These are phyloP conservation scores for Tangachromis dhanisi DNA, from an alignment of 2,113 vertebrate species.

Conservation along the genomic window DNA sequence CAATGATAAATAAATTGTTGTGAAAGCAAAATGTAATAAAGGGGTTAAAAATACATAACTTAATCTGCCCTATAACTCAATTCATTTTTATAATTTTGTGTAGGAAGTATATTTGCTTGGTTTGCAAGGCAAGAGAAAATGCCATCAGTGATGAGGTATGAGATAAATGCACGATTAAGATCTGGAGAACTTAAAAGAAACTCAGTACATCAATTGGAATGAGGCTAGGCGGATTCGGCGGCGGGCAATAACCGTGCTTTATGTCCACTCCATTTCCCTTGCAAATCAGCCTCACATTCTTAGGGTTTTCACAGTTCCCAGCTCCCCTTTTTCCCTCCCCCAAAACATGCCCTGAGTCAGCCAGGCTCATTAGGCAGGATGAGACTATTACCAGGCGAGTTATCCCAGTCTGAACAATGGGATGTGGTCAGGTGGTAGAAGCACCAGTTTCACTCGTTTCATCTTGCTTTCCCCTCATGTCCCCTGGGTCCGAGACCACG, in stretches of 20 bases:
- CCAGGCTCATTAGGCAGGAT: slow-evolving; percentile 63
- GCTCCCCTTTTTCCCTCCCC: slow-evolving; percentile 20
- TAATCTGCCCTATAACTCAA: background rate
- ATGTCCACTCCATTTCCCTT: slow-evolving; percentile 74
- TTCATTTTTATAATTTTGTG: background rate
- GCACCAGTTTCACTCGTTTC: slow-evolving; percentile 30
- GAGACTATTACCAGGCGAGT: slow-evolving; percentile 59
- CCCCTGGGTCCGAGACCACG: slow-evolving; percentile 4
- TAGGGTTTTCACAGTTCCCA: slow-evolving; percentile 24
- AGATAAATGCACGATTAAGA: background rate
- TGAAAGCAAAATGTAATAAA: background rate
- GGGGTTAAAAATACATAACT: background rate
- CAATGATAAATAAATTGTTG: background rate
- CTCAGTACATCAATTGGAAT: slow-evolving; percentile 3
- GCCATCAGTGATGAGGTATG: background rate
- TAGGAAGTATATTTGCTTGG: background rate
- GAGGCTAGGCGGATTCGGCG: slow-evolving; percentile 1
- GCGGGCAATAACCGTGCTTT: slow-evolving; percentile 49
- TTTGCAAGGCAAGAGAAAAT: background rate
- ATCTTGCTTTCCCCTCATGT: slow-evolving; percentile 2
- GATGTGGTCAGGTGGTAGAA: slow-evolving; percentile 49
- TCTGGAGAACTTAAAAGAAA: background rate
- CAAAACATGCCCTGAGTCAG: slow-evolving; percentile 40
- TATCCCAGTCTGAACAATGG: slow-evolving; percentile 48
- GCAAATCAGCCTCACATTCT: slow-evolving; percentile 69